Percentiles rank a stretch among this genome's conserved stretches.
These are phyloP conservation scores for Zophobas atratus DNA, from an alignment of 1,140 invertebrate genomes.

Conservation along the genomic window DNA sequence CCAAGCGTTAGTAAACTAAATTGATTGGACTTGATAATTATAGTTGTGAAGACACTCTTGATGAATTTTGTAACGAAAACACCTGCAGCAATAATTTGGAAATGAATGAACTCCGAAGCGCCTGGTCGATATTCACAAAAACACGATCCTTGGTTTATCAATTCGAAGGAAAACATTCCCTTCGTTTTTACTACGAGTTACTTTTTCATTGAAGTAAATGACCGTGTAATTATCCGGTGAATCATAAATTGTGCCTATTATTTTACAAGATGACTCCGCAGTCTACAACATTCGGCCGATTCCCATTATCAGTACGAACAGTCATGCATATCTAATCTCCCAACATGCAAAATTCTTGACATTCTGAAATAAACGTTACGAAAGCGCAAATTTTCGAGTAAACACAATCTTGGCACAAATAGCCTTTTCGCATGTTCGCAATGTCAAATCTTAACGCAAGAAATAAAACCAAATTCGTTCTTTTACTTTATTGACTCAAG, in stretches of 20 bases:
- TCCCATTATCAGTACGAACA: background rate
- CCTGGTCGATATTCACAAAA: too few relatives aligned
- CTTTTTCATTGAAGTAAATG: constrained; percentile 3
- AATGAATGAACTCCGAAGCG: too few relatives aligned
- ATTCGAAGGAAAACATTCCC: too few relatives aligned
- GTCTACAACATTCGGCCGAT: background rate
- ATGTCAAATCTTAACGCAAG: background rate
- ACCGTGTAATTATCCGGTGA: constrained; percentile 1
- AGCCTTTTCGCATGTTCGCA: constrained; percentile 9
- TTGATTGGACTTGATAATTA: too few relatives aligned
- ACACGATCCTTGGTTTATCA: too few relatives aligned
- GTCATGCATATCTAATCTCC: background rate
- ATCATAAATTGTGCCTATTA: constrained; percentile 2
- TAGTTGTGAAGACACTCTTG: too few relatives aligned
- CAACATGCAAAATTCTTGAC: constrained; percentile 2
- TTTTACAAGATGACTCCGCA: background rate
- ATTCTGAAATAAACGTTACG: constrained; percentile 10
- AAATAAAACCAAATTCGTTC: background rate
- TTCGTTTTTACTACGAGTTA: too few relatives aligned
- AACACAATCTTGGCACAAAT: constrained; percentile 34
- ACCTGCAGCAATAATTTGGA: too few relatives aligned
- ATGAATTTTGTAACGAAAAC: too few relatives aligned
- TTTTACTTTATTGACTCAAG: background rate
- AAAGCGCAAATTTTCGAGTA: background rate
- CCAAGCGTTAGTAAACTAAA: too few relatives aligned